Percentiles rank a stretch among this genome's conserved stretches.
phyloP scores from a whole-genome alignment of 2,113 vertebrate genomes.

The Tragulus kanchil region DNA sequence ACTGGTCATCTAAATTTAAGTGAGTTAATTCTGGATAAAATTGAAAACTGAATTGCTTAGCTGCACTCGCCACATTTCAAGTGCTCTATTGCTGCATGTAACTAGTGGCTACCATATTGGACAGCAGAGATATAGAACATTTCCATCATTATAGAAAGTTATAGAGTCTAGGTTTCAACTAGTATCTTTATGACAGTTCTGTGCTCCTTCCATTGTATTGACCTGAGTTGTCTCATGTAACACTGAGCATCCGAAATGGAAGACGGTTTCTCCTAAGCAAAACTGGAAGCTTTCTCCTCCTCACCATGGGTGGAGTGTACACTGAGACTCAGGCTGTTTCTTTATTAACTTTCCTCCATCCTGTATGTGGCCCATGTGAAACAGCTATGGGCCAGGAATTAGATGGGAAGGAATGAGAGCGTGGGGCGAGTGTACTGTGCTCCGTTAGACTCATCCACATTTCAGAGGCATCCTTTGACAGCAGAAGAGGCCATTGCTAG shows the following conservation, averaged over 20 bases:
- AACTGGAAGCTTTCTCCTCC: background rate
- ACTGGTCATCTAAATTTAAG: background rate
- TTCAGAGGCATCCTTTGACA: background rate
- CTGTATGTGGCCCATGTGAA: background rate
- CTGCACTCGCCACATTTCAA: background rate
- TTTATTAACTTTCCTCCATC: background rate
- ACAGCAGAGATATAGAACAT: background rate
- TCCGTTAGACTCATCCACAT: background rate
- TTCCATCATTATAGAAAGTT: background rate
- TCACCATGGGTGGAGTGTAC: background rate
- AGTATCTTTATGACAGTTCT: background rate
- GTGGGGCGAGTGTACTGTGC: background rate
- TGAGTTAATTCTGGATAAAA: slow-evolving; percentile 9
- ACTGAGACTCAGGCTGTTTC: background rate
- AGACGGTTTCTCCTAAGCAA: background rate
- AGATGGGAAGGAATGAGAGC: background rate
- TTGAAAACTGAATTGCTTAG: background rate
- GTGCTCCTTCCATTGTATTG: background rate
- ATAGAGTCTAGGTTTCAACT: background rate
- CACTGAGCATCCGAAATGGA: background rate
- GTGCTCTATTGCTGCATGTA: fast-evolving
- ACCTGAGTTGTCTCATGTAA: background rate
- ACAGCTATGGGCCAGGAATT: background rate
- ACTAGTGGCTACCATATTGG: background rate
- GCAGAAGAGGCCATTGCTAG: background rate